Evolutionary conservation across 2,113 vertebrate species (phyloP).

Genomic region (Ptilonorhynchus violaceus): DNA sequence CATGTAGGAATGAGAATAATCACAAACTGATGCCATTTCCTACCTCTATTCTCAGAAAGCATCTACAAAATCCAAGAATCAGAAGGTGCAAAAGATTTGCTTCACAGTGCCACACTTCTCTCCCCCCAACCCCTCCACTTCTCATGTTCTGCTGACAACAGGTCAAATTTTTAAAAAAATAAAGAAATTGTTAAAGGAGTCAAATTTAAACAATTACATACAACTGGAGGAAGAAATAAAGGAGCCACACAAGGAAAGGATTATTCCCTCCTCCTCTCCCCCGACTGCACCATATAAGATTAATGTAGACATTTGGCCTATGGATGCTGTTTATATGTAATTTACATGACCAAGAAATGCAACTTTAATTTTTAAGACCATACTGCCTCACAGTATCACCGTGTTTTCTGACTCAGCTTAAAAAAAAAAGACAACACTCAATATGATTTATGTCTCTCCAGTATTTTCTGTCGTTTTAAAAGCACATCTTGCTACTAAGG

Average conservation of each 20-base stretch:
- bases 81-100: neutral
- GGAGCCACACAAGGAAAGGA: neutral
- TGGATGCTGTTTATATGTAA: neutral
- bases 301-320: neutral
- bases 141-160: neutral
- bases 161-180: neutral
- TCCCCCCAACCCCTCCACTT: neutral
- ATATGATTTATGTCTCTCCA: neutral
- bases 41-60: neutral
- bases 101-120: neutral
- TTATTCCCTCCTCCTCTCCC: no score
- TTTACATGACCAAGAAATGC: neutral
- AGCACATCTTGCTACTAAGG: neutral
- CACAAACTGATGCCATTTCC: neutral
- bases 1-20: rapidly evolving
- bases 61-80: neutral
- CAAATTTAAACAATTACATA: neutral
- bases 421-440: neutral
- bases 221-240: neutral
- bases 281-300: neutral
- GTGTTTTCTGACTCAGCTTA: neutral
- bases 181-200: rapidly evolving
- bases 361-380: neutral
- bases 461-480: neutral
- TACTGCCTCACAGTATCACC: neutral